Percentiles rank a stretch among this genome's conserved stretches.
Conservation (phyloP, 2,113 vertebrate genomes). For the Cichladusa arquata region DNA sequence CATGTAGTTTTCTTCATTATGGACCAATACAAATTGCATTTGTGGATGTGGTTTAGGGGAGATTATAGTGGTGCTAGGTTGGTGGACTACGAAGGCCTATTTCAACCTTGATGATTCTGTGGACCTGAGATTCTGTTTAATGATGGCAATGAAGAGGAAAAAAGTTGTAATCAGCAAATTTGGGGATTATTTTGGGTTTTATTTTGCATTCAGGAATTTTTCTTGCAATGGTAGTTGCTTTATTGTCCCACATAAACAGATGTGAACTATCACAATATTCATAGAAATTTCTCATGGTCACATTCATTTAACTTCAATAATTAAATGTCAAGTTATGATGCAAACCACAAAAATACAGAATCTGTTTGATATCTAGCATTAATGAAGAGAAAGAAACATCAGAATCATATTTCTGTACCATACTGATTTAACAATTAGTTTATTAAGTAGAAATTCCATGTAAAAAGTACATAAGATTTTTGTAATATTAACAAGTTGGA, state of each 20-base stretch:
- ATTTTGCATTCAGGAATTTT: not conserved
- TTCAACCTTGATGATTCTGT: not conserved
- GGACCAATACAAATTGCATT: not conserved
- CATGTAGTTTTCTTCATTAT: not conserved
- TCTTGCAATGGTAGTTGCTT: not conserved
- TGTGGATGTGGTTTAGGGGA: not conserved
- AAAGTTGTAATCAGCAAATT: not conserved
- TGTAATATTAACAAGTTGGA: not conserved
- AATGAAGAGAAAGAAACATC: not conserved
- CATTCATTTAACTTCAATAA: not conserved
- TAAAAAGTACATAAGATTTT: not conserved
- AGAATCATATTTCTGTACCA: not conserved
- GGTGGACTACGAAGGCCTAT: not conserved
- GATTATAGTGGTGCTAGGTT: not conserved
- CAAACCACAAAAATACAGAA: not conserved
- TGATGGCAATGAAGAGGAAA: not conserved
- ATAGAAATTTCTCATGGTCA: not conserved
- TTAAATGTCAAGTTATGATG: not conserved
- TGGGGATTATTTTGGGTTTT: not conserved
- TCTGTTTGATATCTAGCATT: not conserved
- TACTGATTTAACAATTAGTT: not conserved
- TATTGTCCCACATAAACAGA: not conserved
- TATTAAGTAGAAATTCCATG: not conserved
- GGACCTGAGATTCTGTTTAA: not conserved
- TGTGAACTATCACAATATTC: not conserved